Base-by-base conservation (phyloP, 1,140 invertebrate species). In the Rhyzopertha dominica region DNA sequence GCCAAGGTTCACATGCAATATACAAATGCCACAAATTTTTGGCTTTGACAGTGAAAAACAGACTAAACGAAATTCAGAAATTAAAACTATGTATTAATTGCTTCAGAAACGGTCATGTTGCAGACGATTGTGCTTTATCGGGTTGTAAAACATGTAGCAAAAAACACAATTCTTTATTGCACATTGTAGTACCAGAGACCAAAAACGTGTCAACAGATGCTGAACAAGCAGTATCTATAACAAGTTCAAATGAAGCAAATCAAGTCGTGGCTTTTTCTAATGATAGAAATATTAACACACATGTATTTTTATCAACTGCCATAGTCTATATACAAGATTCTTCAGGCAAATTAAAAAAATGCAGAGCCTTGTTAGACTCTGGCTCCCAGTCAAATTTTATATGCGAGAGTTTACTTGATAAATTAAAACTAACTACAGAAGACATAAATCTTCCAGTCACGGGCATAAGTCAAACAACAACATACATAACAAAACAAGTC, bases 81-180 rank as follows among this genome's bases (percentile, higher is more conserved):
- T 22, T 29, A 19, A 14, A 16, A 20, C 26, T 50, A 7, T 50
- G 47, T 29, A 13, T 39, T 17, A 47, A 50, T 22, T 50, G 43
- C 28, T 34, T 50, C 3, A 26, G 35, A 7, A 20, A n/a, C 8
- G 31, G 22, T 17, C 47, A 50, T 46, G 10, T n/a, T 5, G 4
- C 14, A 8, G 35, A 18, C 18, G 17, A 2, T 14, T 50, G 47
- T 29, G 31, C n/a, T 2, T 40, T 13, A 7, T 10, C 5, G 12
- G 13, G 9, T 16, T 50, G 43, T 28, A 45, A 40, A 25, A n/a
- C 23, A 24, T 50, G 47, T 19, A 20, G 24, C 4, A 36, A 34
- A 17, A 36, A 35, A 30, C 47, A 50, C 20, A 46, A 50, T 26
- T 22, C 43, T 4, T 31, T 50, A 13, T 14, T 50, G 2, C 47